phyloP scores from a whole-genome alignment of 2,797 vertebrate genomes.

The Heterohyrax brucei region DNA sequence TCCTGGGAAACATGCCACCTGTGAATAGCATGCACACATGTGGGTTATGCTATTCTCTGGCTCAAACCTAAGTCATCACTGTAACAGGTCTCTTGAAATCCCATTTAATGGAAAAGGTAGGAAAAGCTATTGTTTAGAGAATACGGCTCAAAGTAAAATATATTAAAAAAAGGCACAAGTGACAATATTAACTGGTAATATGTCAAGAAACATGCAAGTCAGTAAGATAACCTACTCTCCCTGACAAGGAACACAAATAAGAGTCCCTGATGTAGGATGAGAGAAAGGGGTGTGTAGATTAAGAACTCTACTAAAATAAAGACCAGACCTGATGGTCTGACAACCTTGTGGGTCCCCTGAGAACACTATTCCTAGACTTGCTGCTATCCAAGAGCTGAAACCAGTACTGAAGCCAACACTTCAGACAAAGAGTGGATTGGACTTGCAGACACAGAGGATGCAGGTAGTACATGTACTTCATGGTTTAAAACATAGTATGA shows the following conservation, averaged over 20 bases:
- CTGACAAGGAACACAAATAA: neutral
- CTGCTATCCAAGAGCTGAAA: no score
- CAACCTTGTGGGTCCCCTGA: no score
- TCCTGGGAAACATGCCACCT: neutral
- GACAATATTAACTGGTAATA: neutral
- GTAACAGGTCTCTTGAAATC: neutral
- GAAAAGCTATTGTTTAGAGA: constrained; percentile 22
- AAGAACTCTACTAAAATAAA: no score
- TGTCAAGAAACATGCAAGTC: neutral
- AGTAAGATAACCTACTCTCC: neutral
- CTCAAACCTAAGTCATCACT: neutral
- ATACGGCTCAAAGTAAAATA: constrained; percentile 6
- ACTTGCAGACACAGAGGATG: no score
- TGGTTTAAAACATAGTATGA: no score
- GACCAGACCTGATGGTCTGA: no score
- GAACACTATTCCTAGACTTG: no score
- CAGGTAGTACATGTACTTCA: no score
- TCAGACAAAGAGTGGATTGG: no score
- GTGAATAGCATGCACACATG: neutral
- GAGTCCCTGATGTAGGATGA: no score
- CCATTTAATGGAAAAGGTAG: neutral
- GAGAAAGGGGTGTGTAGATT: no score
- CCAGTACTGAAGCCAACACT: no score
- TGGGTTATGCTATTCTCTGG: constrained; percentile 53
- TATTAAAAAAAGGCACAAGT: neutral